A percentile compares a stretch with the other conserved stretches of the same genome.
Conservation (phyloP, 2,888 invertebrate genomes). For the Gerris lacustris region DNA sequence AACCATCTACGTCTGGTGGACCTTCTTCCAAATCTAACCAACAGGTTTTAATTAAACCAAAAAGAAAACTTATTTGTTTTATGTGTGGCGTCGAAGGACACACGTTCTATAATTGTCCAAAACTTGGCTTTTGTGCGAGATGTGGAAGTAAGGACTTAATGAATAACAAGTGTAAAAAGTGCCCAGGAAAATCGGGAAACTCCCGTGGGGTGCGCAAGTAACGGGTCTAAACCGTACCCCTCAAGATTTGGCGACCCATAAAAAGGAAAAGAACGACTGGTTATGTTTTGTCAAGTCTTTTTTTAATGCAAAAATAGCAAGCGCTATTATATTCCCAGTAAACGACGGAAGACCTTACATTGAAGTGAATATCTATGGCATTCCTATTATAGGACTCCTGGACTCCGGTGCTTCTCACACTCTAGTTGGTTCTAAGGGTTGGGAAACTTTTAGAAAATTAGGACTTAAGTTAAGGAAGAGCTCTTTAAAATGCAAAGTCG, state of each 20-base stretch:
- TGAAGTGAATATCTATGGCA: conserved; percentile 8
- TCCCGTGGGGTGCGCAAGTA: background rate
- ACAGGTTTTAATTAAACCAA: background rate
- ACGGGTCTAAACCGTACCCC: background rate
- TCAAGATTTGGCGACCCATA: background rate
- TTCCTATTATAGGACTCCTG: background rate
- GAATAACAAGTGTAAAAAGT: background rate
- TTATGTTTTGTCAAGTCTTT: background rate
- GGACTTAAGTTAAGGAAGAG: background rate
- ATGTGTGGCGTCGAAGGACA: background rate
- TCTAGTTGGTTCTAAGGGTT: conserved; percentile 7
- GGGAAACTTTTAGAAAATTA: conserved; percentile 4
- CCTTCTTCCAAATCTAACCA: background rate
- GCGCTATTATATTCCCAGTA: background rate
- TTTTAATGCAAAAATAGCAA: background rate
- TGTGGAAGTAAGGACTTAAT: background rate
- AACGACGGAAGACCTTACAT: conserved; percentile 6
- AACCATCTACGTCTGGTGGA: background rate
- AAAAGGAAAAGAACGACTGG: background rate
- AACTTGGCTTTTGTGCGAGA: background rate
- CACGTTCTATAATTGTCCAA: background rate
- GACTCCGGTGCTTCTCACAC: conserved; percentile 12
- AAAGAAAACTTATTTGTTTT: background rate
- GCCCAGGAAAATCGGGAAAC: background rate
- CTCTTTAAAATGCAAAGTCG: background rate